Evolutionary conservation across 2,888 invertebrate species (phyloP), one percentile per base, ranked within the genome.

Genomic region (Dioctria linearis): DNA sequence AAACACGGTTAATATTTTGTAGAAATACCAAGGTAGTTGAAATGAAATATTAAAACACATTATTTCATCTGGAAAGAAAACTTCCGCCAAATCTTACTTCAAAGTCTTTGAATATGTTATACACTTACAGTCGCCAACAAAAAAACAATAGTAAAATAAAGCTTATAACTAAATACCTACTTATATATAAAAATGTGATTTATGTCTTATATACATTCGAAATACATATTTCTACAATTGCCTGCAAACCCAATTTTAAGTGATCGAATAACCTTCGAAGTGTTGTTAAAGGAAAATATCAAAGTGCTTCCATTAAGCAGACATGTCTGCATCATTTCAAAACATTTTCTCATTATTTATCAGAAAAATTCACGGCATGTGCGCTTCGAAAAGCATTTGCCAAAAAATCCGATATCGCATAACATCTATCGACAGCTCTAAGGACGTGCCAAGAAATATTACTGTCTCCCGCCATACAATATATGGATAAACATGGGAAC

Each of bases 301-400:
- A 6, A 54, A 54, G n/a, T 54, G 54, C 54, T n/a, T 54, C 11
- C 54, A 54, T 54, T 54, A 54, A 54, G 54, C 4, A 54, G 54
- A n/a, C 51, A 37, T 63, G 37, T 40, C 63, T n/a, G 40, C 40
- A 11, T n/a, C 51, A 51, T 63, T 63, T 63, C 63, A 40, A 51
- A 51, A 39, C 63, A 39, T 63, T 61, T 61, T 63, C 63, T 63
- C 63, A 63, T 63, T 63, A 63, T 63, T 63, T 63, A 63, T 63
- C 25, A 63, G 63, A 63, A 63, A 63, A 54, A 54, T 63, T 63
- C 63, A 63, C 63, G 63, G 63, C 63, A 63, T 63, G 63, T 63
- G 63, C 63, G 63, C 13, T n/a, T n/a, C 4, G 25, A 9, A 63
- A 37, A 63, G 11, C 40, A 37, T 37, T 63, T 63, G 63, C 63